These are phyloP conservation scores for Drosophila pallidifrons DNA, from an alignment of 1,140 invertebrate species.

Conservation along the genomic window DNA sequence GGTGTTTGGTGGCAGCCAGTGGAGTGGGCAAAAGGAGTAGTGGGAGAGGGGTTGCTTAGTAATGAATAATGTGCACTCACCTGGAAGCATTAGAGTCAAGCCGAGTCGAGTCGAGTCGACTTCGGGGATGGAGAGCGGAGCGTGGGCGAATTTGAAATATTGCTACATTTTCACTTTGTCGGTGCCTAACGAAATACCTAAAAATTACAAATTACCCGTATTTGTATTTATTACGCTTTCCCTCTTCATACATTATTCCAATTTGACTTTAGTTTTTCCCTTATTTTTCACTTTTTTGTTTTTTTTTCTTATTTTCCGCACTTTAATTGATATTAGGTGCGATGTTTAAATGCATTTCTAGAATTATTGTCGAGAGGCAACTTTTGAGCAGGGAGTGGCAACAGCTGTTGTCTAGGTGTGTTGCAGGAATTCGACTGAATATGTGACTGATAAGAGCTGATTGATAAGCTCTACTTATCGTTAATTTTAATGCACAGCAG, in stretches of 20 bases:
- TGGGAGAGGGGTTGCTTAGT: slow-evolving; percentile 39
- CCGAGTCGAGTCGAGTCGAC: slow-evolving; percentile 5
- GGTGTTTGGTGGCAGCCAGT: slow-evolving; percentile 19
- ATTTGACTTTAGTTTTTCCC: slow-evolving; percentile 24
- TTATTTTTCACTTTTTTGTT: neutral
- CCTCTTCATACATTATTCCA: neutral
- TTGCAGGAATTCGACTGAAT: neutral
- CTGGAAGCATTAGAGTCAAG: slow-evolving; percentile 57
- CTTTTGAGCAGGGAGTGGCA: neutral
- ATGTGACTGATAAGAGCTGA: slow-evolving; percentile 1
- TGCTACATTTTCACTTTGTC: slow-evolving; percentile 59
- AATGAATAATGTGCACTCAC: slow-evolving; percentile 82
- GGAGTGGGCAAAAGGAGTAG: neutral
- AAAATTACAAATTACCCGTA: slow-evolving; percentile 73
- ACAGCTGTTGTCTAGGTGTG: neutral
- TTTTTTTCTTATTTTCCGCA: neutral
- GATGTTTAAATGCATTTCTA: slow-evolving; percentile 68
- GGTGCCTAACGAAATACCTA: slow-evolving; percentile 39
- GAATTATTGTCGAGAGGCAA: neutral
- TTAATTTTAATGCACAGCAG: no score
- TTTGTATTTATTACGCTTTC: slow-evolving; percentile 47
- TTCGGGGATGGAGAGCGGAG: neutral
- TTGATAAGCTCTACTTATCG: neutral
- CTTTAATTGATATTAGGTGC: slow-evolving; percentile 81
- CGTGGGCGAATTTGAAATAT: slow-evolving; percentile 59